Conservation (phyloP, 2,888 invertebrate genomes). For the Troides aeacus region DNA sequence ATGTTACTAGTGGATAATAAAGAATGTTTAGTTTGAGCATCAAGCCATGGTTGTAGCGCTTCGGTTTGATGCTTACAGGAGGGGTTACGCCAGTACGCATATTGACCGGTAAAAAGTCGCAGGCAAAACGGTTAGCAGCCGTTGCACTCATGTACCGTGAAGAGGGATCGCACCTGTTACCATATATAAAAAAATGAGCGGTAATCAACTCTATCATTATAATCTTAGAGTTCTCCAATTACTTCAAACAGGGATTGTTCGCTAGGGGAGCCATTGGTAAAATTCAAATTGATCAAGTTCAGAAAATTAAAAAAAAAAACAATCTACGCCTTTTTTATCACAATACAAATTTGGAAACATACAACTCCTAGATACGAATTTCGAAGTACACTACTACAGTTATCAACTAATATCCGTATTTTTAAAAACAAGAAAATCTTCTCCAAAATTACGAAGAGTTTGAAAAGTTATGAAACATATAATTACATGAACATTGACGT, state of each 20-base stretch:
- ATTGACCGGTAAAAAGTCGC: constrained; percentile 40
- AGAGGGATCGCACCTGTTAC: constrained; percentile 61
- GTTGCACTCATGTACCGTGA: constrained; percentile 68
- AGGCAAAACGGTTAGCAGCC: constrained; percentile 62
- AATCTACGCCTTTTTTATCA: background rate
- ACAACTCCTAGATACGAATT: too few species aligned
- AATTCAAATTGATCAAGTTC: background rate
- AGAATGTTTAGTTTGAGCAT: background rate
- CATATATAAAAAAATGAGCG: constrained; percentile 17
- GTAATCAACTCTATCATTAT: constrained; percentile 28
- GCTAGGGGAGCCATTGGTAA: background rate
- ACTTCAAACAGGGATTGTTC: constrained; percentile 8
- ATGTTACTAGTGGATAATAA: background rate
- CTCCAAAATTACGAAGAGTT: too few species aligned
- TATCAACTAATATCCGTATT: too few species aligned
- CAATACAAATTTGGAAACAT: too few species aligned
- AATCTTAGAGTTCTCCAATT: constrained; percentile 5
- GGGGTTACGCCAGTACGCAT: constrained; percentile 30
- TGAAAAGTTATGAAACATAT: too few species aligned
- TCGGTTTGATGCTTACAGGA: constrained; percentile 23
- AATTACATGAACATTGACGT: too few species aligned
- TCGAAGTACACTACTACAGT: too few species aligned
- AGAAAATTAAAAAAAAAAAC: background rate
- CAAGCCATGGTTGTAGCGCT: constrained; percentile 2
- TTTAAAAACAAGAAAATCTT: too few species aligned